These are phyloP conservation scores for Coenonympha arcania DNA, from an alignment of 2,888 invertebrate genomes.

Conservation along the genomic window DNA sequence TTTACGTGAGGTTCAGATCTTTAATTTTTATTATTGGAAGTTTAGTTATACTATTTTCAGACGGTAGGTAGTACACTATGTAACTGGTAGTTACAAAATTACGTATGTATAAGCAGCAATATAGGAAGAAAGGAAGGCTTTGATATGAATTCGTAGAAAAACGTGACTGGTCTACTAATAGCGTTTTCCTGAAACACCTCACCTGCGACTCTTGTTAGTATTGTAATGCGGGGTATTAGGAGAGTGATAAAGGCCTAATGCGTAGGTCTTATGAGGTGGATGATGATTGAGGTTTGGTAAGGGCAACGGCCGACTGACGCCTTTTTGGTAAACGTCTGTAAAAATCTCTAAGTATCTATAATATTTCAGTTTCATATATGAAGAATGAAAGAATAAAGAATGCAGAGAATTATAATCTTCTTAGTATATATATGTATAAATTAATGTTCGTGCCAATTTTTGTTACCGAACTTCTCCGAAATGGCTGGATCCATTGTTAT, in stretches of 20 bases:
- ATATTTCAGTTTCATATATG: not conserved
- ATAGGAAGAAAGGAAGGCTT: not conserved
- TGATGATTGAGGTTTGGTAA: not conserved
- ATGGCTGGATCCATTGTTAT: no score
- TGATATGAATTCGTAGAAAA: not conserved
- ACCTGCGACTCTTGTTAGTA: conserved; percentile 6
- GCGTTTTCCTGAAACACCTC: not conserved
- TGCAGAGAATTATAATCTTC: no score
- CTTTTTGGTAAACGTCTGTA: not conserved
- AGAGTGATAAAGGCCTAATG: conserved; percentile 1
- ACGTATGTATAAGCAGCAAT: not conserved
- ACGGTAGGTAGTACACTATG: no score
- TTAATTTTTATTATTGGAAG: no score
- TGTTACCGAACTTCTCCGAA: no score
- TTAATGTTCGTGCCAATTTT: no score
- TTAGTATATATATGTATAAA: no score
- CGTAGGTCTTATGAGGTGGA: not conserved
- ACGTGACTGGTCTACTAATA: conserved; percentile 4
- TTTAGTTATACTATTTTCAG: no score
- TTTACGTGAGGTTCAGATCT: no score
- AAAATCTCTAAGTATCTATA: not conserved
- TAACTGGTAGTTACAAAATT: not conserved
- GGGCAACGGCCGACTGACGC: not conserved
- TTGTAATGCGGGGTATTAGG: conserved; percentile 7
- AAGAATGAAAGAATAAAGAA: no score